phyloP scores from a whole-genome alignment of 2,797 vertebrate species.

The Sebastiscus albofasciatus region DNA sequence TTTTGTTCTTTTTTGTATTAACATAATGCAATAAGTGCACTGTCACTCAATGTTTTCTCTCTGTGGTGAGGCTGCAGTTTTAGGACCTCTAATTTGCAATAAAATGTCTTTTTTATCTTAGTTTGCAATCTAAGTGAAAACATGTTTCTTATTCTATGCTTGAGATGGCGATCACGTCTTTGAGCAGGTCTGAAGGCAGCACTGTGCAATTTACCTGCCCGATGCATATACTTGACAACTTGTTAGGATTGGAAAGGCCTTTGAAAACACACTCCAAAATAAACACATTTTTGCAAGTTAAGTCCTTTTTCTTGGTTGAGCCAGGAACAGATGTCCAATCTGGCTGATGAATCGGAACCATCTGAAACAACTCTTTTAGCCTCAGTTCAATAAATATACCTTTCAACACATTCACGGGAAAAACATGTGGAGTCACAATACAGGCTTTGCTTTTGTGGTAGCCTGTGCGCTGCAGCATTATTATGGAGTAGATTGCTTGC shows the following conservation, averaged over 20 bases:
- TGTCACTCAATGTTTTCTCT: slow-evolving; percentile 27
- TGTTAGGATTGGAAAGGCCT: slow-evolving; percentile 84
- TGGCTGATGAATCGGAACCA: slow-evolving; percentile 92
- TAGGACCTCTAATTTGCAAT: not conserved
- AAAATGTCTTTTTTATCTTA: slow-evolving; percentile 19
- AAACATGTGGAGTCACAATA: slow-evolving; percentile 30
- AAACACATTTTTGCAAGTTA: slow-evolving; percentile 84
- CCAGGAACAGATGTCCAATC: slow-evolving; percentile 92
- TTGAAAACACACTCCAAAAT: slow-evolving; percentile 84
- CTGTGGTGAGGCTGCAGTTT: slow-evolving; percentile 14
- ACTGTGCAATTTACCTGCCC: slow-evolving; percentile 66
- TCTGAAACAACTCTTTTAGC: slow-evolving; percentile 93
- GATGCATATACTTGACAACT: slow-evolving; percentile 80
- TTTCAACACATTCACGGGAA: slow-evolving; percentile 87
- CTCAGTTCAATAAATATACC: slow-evolving; percentile 91
- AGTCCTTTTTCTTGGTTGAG: slow-evolving; percentile 78
- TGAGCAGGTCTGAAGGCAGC: slow-evolving; percentile 30
- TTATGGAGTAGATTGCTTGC: not conserved
- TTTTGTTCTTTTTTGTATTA: slow-evolving; percentile 4
- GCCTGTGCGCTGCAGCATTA: slow-evolving; percentile 17
- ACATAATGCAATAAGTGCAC: not conserved
- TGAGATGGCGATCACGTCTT: slow-evolving; percentile 15
- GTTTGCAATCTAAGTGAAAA: slow-evolving; percentile 31
- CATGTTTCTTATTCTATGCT: slow-evolving; percentile 10
- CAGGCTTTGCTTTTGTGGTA: slow-evolving; percentile 42